Conservation (phyloP, 64 coral and sea anemone species). For the Montipora efflorescens region DNA sequence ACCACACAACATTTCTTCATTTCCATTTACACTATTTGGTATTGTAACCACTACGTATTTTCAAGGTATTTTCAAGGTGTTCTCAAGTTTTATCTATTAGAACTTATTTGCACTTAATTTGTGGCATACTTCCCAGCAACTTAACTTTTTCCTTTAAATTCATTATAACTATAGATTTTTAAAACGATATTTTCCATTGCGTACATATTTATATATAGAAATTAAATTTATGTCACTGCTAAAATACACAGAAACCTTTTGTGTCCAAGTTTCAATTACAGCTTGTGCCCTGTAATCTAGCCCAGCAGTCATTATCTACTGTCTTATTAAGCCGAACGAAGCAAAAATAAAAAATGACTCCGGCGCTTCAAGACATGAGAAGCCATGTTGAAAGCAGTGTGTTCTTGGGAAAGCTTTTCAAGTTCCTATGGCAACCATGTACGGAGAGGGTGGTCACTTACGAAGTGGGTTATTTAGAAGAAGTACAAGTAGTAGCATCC, state of each 20-base stretch:
- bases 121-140: neutral
- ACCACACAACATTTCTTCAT: too few species aligned
- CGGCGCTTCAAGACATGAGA: neutral
- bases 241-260: neutral
- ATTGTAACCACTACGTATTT: too few species aligned
- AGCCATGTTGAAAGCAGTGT: neutral
- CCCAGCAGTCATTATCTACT: too few species aligned
- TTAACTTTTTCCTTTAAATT: neutral
- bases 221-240: slow-evolving; percentile 4
- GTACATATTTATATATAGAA: neutral
- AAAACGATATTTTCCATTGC: neutral
- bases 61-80: neutral
- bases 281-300: neutral
- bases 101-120: neutral
- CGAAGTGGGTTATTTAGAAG: neutral
- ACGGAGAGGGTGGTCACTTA: too few species aligned
- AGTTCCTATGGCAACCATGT: neutral
- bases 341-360: neutral
- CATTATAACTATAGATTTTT: neutral
- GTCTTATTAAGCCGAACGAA: neutral
- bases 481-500: slow-evolving; percentile 48
- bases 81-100: neutral
- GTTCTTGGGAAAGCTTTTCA: neutral
- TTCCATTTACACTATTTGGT: too few species aligned
- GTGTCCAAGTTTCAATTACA: neutral